Evolutionary conservation across 2,113 vertebrate species (phyloP).

Genomic region (Dicerorhinus sumatrensis): DNA sequence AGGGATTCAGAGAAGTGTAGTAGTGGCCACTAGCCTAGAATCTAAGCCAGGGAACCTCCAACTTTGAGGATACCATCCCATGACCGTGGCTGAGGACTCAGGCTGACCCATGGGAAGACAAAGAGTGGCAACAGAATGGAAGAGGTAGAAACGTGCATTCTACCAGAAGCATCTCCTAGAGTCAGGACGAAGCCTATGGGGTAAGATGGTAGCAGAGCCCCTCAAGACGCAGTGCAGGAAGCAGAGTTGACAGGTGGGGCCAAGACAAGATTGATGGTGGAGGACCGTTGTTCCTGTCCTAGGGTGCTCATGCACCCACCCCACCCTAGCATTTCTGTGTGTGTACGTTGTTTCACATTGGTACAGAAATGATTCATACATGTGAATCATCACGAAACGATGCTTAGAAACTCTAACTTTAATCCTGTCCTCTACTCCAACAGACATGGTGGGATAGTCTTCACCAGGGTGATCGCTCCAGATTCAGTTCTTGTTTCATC

Average conservation of each 20-base stretch:
- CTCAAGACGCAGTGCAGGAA: neutral
- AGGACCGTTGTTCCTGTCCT: neutral
- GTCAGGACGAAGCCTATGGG: neutral
- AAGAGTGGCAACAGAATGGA: fast-evolving
- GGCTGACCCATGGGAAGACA: neutral
- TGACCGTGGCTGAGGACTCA: neutral
- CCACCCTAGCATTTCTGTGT: neutral
- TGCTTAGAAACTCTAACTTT: neutral
- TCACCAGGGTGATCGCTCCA: neutral
- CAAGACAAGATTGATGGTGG: too few relatives aligned
- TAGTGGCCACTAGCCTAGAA: too few relatives aligned
- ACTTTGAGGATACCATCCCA: neutral
- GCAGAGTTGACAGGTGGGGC: neutral
- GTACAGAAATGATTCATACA: neutral
- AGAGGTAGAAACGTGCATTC: fast-evolving
- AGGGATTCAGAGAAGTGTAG: too few relatives aligned
- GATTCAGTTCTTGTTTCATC: neutral
- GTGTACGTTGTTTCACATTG: fast-evolving
- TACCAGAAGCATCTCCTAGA: fast-evolving
- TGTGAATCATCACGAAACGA: fast-evolving
- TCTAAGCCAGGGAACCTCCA: neutral
- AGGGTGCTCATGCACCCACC: fast-evolving
- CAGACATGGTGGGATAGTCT: neutral
- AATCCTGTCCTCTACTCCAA: neutral
- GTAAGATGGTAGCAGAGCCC: neutral